Evolutionary conservation across 2,888 invertebrate genomes (phyloP).

Genomic region (Heliconius aoede): DNA sequence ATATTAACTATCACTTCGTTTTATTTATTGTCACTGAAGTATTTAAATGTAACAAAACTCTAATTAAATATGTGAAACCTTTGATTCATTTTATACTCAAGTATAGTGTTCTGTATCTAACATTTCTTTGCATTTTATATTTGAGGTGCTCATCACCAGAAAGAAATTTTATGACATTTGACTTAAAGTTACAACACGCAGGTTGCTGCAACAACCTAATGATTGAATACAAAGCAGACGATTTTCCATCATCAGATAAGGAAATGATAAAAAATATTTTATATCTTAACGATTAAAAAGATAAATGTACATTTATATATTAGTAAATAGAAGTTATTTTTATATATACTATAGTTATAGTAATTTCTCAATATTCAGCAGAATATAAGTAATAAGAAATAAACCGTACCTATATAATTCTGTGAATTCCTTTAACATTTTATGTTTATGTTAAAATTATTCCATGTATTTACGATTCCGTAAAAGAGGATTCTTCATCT

Average conservation of each 20-base stretch:
- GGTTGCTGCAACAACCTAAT: not conserved
- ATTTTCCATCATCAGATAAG: not conserved
- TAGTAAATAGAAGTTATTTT: too few relatives aligned
- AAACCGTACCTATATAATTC: constrained; percentile 14
- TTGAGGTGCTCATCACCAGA: too few relatives aligned
- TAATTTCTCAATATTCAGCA: not conserved
- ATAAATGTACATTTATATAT: too few relatives aligned
- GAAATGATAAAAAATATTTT: not conserved
- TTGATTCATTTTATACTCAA: not conserved
- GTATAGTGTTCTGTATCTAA: not conserved
- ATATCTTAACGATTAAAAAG: too few relatives aligned
- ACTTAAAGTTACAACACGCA: not conserved
- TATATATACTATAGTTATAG: too few relatives aligned
- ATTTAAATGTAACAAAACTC: constrained; percentile 17
- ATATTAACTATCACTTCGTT: constrained; percentile 41
- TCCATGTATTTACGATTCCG: constrained; percentile 45
- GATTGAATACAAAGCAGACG: not conserved
- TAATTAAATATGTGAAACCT: not conserved
- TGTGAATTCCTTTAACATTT: constrained; percentile 34
- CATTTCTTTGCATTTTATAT: not conserved
- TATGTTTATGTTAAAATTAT: constrained; percentile 41
- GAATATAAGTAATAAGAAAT: not conserved
- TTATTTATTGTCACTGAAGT: constrained; percentile 34
- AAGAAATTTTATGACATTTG: not conserved
- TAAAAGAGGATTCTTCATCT: constrained; percentile 47